phyloP scores from a whole-genome alignment of 2,797 vertebrate species.

The Crossoptilon crossoptilon region DNA sequence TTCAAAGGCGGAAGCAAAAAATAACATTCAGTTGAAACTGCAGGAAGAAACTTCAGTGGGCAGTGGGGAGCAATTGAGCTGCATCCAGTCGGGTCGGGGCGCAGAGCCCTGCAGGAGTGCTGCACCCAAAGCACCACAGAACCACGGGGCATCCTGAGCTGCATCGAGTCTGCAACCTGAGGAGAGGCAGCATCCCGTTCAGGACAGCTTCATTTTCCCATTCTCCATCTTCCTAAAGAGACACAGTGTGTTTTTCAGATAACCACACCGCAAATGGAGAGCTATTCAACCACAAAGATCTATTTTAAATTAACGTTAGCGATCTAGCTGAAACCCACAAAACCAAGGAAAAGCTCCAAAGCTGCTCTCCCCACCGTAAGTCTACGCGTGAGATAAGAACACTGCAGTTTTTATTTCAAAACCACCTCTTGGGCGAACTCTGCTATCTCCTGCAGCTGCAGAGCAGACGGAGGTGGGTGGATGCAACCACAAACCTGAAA shows the following conservation, averaged over 20 bases:
- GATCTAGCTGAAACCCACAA: slow-evolving; percentile 46
- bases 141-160: no score
- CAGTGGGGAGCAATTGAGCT: slow-evolving; percentile 29
- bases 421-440: not conserved
- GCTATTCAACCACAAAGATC: slow-evolving; percentile 49
- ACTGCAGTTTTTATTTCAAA: not conserved
- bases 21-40: slow-evolving; percentile 49
- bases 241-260: slow-evolving; percentile 21
- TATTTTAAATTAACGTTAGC: slow-evolving; percentile 45
- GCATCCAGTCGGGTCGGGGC: not conserved
- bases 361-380: not conserved
- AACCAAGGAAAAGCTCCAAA: not conserved
- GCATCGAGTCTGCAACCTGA: not conserved
- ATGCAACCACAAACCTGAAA: slow-evolving; percentile 69
- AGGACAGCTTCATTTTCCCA: not conserved
- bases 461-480: slow-evolving; percentile 53
- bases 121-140: not conserved
- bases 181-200: not conserved
- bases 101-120: not conserved
- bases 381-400: not conserved
- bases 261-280: slow-evolving; percentile 49
- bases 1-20: slow-evolving; percentile 46
- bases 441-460: slow-evolving; percentile 54
- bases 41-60: slow-evolving; percentile 48
- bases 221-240: slow-evolving; percentile 26